Conservation (phyloP, 2,113 vertebrate species). For the Myodes glareolus region DNA sequence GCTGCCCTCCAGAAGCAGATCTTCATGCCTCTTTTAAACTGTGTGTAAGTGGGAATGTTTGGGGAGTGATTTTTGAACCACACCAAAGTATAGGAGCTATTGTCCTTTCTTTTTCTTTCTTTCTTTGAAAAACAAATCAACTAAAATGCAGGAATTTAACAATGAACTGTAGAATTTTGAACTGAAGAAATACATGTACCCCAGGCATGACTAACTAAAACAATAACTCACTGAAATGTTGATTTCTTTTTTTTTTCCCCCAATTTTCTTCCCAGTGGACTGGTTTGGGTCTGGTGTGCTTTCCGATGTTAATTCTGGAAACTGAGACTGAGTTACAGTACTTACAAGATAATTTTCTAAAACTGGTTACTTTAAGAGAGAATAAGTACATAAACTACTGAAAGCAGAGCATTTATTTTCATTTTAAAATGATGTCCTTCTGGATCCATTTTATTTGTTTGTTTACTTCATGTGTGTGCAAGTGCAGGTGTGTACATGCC, state of each 20-base stretch:
- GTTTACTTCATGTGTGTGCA: background rate
- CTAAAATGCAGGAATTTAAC: background rate
- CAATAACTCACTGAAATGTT: background rate
- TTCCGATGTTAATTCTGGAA: background rate
- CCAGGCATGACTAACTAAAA: background rate
- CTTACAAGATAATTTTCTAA: background rate
- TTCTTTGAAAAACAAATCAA: background rate
- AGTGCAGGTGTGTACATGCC: background rate
- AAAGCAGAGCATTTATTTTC: background rate
- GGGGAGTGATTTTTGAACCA: background rate
- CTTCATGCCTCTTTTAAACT: background rate
- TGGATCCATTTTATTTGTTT: background rate
- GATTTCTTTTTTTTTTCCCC: background rate
- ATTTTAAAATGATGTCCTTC: background rate
- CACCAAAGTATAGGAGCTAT: background rate
- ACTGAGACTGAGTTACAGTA: background rate
- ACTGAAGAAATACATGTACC: background rate
- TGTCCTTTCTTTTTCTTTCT: background rate
- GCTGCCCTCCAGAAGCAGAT: background rate
- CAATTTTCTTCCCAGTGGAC: background rate
- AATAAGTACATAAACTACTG: background rate
- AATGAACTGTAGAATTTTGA: background rate
- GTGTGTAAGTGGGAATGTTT: background rate
- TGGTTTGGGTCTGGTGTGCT: background rate
- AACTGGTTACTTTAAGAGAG: background rate